A percentile compares a stretch with the other conserved stretches of the same genome.
phyloP scores from a whole-genome alignment of 2,888 invertebrate species.

The Callyntrura guangdongensis region DNA sequence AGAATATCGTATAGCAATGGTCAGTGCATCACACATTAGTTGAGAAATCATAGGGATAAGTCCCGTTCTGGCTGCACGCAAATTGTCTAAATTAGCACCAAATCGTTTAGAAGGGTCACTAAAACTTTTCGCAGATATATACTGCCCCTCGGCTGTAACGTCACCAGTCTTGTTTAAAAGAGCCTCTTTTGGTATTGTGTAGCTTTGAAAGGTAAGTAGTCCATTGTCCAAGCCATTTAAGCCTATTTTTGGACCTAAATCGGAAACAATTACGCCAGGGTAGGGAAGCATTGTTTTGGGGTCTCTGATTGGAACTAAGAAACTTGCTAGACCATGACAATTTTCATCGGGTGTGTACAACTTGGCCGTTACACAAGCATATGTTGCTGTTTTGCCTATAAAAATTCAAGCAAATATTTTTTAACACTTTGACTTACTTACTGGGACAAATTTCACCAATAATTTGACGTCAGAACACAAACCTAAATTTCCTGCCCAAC shows the following conservation, averaged over 20 bases:
- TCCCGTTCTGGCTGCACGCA: constrained; percentile 78
- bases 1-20: constrained; percentile 88
- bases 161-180: constrained; percentile 96
- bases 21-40: constrained; percentile 82
- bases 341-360: constrained; percentile 92
- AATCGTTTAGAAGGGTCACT: constrained; percentile 94
- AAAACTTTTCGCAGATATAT: constrained; percentile 91
- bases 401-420: neutral
- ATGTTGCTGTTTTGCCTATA: constrained; percentile 92
- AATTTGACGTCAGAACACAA: no score
- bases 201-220: constrained; percentile 92
- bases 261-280: constrained; percentile 94
- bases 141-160: constrained; percentile 93
- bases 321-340: constrained; percentile 95
- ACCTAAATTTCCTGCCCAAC: constrained; percentile 97
- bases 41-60: constrained; percentile 80
- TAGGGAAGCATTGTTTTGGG: constrained; percentile 90
- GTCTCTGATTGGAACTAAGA: constrained; percentile 95
- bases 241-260: constrained; percentile 97
- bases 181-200: constrained; percentile 94
- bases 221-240: constrained; percentile 98
- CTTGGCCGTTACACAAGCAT: constrained; percentile 95
- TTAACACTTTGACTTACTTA: neutral
- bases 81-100: constrained; percentile 86
- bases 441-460: no score